Evolutionary conservation across 2,888 invertebrate genomes (phyloP).

Genomic region (Saturnia japonica): DNA sequence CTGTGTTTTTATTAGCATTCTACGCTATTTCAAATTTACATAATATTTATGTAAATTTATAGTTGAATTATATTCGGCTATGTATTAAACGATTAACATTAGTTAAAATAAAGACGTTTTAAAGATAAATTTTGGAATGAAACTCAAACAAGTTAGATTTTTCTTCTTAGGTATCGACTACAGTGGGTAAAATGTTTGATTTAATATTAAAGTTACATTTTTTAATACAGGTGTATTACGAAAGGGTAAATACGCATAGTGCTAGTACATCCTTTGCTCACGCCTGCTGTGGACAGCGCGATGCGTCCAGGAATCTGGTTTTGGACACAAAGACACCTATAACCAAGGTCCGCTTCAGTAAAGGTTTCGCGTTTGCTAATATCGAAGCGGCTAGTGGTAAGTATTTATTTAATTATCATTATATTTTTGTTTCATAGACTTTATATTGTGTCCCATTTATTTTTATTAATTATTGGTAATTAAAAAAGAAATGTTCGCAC

Average conservation of each 20-base stretch:
- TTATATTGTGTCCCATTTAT: no score
- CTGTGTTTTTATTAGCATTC: not conserved
- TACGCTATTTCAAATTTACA: not conserved
- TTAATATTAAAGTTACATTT: not conserved
- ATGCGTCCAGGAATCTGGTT: conserved; percentile 87
- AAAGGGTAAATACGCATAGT: conserved; percentile 90
- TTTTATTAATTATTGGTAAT: no score
- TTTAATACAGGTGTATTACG: conserved; percentile 87
- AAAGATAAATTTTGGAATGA: not conserved
- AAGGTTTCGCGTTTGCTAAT: conserved; percentile 91
- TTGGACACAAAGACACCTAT: conserved; percentile 86
- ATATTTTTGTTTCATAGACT: no score
- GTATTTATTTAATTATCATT: conserved; percentile 25
- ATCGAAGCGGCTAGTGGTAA: conserved; percentile 86
- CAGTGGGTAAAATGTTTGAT: no score
- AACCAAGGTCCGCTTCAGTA: conserved; percentile 89
- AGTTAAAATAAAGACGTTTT: not conserved
- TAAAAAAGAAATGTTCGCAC: no score
- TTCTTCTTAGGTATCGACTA: not conserved
- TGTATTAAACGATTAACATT: not conserved
- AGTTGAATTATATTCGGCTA: not conserved
- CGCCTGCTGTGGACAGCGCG: conserved; percentile 88
- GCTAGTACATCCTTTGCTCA: conserved; percentile 90
- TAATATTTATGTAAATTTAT: not conserved
- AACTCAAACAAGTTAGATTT: not conserved